A percentile compares a stretch with the other conserved stretches of the same genome.
Conservation (phyloP, 2,797 vertebrate species). For the Chaenodraco wilsoni region DNA sequence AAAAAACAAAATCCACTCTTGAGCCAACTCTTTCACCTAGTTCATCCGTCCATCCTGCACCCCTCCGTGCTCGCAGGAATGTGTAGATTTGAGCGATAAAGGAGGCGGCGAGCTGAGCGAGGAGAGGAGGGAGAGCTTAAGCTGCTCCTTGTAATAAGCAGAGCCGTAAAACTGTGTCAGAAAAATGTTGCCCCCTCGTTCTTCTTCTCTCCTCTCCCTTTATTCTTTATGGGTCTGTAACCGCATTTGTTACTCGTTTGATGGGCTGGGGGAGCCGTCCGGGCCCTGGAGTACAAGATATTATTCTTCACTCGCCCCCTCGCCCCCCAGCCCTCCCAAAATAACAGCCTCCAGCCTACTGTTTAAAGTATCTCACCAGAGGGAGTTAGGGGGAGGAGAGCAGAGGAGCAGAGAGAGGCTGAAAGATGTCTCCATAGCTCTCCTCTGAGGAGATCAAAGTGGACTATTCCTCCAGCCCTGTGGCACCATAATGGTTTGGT, state of each 20-base stretch:
- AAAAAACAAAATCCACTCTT: neutral
- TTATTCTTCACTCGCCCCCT: slow-evolving; percentile 83
- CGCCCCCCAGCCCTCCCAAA: slow-evolving; percentile 74
- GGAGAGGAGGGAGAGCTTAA: slow-evolving; percentile 70
- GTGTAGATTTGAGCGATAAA: slow-evolving; percentile 75
- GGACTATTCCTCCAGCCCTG: slow-evolving; percentile 66
- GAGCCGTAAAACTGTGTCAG: slow-evolving; percentile 81
- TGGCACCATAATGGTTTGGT: slow-evolving; percentile 73
- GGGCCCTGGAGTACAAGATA: slow-evolving; percentile 83
- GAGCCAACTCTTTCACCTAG: slow-evolving; percentile 24
- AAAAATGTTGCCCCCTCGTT: slow-evolving; percentile 84
- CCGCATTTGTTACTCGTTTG: slow-evolving; percentile 86
- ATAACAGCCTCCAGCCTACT: slow-evolving; percentile 84
- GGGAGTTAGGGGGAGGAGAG: slow-evolving; percentile 67
- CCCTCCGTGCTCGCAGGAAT: slow-evolving; percentile 67
- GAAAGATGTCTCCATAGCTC: slow-evolving; percentile 72
- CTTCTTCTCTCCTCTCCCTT: slow-evolving; percentile 80
- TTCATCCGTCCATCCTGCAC: slow-evolving; percentile 51
- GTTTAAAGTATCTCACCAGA: slow-evolving; percentile 84
- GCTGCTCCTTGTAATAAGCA: slow-evolving; percentile 78
- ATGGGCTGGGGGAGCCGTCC: slow-evolving; percentile 82
- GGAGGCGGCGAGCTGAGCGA: slow-evolving; percentile 50
- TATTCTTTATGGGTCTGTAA: slow-evolving; percentile 85
- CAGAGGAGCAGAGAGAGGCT: slow-evolving; percentile 69
- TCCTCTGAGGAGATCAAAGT: slow-evolving; percentile 77